Evolutionary conservation across 2,888 invertebrate genomes (phyloP).

Genomic region (Cryptocephalus moraei): DNA sequence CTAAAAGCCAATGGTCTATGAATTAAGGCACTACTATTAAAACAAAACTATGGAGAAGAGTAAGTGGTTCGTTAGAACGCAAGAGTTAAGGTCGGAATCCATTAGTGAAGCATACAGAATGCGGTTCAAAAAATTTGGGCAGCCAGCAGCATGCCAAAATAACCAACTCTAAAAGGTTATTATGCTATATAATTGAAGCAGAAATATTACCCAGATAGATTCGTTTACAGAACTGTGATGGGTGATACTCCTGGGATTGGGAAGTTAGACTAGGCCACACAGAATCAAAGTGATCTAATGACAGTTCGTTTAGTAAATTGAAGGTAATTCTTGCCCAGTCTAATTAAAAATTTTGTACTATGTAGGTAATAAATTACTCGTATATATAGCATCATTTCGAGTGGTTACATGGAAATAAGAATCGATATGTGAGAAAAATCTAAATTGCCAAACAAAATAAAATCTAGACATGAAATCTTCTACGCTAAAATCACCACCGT

Average conservation of each 20-base stretch:
- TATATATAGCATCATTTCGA: conserved; percentile 25
- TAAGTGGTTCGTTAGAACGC: background rate
- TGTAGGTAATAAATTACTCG: no score
- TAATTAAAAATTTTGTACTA: conserved; percentile 7
- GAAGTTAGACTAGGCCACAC: conserved; percentile 5
- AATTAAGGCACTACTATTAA: no score
- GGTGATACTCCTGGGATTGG: conserved; percentile 25
- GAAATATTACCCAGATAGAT: conserved; percentile 25
- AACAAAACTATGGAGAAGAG: background rate
- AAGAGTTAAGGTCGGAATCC: background rate
- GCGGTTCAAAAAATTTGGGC: conserved; percentile 23
- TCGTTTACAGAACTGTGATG: conserved; percentile 5
- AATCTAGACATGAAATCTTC: conserved; percentile 2
- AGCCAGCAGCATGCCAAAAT: conserved; percentile 35
- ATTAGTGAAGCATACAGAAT: conserved; percentile 32
- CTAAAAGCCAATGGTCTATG: no score
- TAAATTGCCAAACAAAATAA: conserved; percentile 4
- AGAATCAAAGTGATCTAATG: background rate
- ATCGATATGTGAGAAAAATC: conserved; percentile 11
- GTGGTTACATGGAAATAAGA: conserved; percentile 19
- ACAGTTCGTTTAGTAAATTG: no score
- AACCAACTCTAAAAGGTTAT: conserved; percentile 20
- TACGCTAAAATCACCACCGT: no score
- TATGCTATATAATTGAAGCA: conserved; percentile 18
- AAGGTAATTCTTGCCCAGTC: conserved; percentile 4